phyloP scores from a whole-genome alignment of 2,797 vertebrate species.

The Neosilurus hyrtlii region DNA sequence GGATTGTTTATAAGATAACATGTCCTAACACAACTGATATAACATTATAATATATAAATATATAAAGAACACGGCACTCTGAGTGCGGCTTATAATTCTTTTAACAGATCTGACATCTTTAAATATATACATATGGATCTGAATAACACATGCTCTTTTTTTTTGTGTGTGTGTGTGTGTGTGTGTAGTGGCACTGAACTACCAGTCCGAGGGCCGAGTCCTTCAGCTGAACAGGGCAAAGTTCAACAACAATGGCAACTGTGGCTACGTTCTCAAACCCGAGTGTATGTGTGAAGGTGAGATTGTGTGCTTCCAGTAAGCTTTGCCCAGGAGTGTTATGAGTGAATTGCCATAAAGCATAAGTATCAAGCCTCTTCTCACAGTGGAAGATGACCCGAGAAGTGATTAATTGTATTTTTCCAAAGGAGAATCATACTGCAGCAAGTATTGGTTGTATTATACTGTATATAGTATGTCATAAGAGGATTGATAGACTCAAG shows the following conservation, averaged over 20 bases:
- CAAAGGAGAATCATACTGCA: not conserved
- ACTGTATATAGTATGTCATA: not conserved
- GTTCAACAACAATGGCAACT: conserved; percentile 91
- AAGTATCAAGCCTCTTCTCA: not conserved
- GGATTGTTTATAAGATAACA: not conserved
- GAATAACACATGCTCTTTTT: too few relatives aligned
- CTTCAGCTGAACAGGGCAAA: conserved; percentile 95
- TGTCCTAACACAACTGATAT: not conserved
- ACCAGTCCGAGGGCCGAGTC: conserved; percentile 94
- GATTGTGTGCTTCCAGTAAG: conserved; percentile 26
- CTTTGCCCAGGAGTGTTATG: not conserved
- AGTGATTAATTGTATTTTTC: not conserved
- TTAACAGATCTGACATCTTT: too few relatives aligned
- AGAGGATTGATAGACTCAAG: not conserved
- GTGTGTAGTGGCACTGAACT: conserved; percentile 89
- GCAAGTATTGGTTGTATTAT: not conserved
- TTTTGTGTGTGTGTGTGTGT: not conserved
- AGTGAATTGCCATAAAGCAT: not conserved
- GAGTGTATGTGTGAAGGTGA: conserved; percentile 91
- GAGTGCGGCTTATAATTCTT: not conserved
- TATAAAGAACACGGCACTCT: not conserved
- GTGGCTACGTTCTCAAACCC: conserved; percentile 93
- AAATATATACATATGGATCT: too few relatives aligned
- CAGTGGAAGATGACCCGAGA: not conserved
- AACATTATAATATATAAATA: not conserved